Base-by-base conservation (phyloP, 2,113 vertebrate species). In the Danionella cerebrum region DNA sequence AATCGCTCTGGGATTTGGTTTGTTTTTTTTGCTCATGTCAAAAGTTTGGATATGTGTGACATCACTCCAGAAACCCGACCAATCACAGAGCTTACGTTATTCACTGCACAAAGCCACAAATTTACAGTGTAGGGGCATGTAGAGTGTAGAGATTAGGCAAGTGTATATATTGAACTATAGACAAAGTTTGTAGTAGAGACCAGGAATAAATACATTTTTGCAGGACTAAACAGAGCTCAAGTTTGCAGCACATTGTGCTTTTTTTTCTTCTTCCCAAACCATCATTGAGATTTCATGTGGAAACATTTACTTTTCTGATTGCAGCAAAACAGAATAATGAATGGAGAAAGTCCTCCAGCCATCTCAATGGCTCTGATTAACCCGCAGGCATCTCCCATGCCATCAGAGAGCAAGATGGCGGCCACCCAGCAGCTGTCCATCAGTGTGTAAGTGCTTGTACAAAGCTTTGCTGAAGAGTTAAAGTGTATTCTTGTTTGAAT, bases 381-480 rank as follows among this genome's bases (percentile, higher is more conserved):
- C 76, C 85, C 87, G 18, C 84, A 87, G 63, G 55, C 79, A 65
- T 63, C 79, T 39, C 75, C 83, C 18, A 51, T 79, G 38, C 80
- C 82, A 21, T 36, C 81, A 39, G 87, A 89, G 24, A 59, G 78
- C 77, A 87, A 76, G 66, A 83, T 74, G 80, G 75, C 86, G 69
- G 79, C 84, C 78, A 85, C 83, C 1, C 89, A 90, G 76, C 89
- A 89, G 70, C 85, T 90, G 44, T 88, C 89, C 65, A 89, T 90
- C 86, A 90, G 83, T 12, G 89, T 90, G 89, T 90, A 71, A 90
- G 89, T 89, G 72, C 78, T 25, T 10, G 25, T 27, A 14, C 16
- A 16, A 16, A 9, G 13, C 33, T 55, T 44, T 6, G 8, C 25
- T 2, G 5, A 19, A 33, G 1, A 33, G 9, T 13, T 31, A 1